Base-by-base conservation (phyloP, 1,140 invertebrate genomes). In the Linepithema humile region DNA sequence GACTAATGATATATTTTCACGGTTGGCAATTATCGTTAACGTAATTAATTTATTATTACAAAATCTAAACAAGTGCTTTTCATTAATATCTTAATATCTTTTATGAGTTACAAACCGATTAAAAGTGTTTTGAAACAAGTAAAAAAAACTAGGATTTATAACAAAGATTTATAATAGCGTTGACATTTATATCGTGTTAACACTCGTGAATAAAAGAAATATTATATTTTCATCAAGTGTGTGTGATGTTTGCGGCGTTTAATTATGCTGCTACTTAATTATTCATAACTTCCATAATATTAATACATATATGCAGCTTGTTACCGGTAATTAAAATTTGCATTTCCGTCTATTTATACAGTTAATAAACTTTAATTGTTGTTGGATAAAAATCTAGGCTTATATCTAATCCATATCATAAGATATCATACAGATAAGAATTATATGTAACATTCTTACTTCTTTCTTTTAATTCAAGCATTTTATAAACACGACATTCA, bases 1-100 rank as follows among this genome's bases (percentile, higher is more conserved):
- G 59, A 86, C 9, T 86, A 53, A 87, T 85, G 65, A 83, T 67
- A 12, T 15, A 23, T 26, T 0, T 75, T 17, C 10, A 40, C 12
- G n/a, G 26, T 10, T 38, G 12, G 29, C 26, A 69, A 74, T 74
- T 57, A 60, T 23, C 26, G 17, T 70, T 50, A 15, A 48, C 43
- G 53, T 38, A 85, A 82, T 85, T 85, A 85, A 85, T 77, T 86
- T 83, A 86, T 87, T 72, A 72, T 53, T 20, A 2, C 0, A n/a
- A 26, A 40, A 53, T 23, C 23, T 29, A 55, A 75, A 62, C 12
- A 60, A 6, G 10, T 5, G 5, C 23, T 64, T 48, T 64, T 74
- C 12, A 23, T 7, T 26, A 38, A 38, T n/a, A 48, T 7, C 3
- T 38, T 26, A 29, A 48, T 40, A 23, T 64, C 64, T 5, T 48